Evolutionary conservation across 2,888 invertebrate species (phyloP).

Genomic region (Monoplex corrugatus): DNA sequence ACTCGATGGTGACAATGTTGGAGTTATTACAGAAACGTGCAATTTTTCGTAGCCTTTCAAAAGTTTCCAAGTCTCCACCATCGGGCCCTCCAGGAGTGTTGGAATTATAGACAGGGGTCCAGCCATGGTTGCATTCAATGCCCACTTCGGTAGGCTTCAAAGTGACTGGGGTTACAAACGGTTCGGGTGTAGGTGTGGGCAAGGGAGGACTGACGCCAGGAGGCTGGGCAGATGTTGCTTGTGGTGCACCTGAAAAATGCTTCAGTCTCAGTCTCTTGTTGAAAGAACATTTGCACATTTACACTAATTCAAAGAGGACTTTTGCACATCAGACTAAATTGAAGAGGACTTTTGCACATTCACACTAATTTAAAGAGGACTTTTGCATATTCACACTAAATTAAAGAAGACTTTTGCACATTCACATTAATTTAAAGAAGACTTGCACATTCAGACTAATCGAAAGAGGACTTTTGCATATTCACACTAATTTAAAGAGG

Average conservation of each 20-base stretch:
- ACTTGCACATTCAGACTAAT: no score
- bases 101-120: conserved; percentile 68
- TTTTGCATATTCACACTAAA: no score
- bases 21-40: conserved; percentile 66
- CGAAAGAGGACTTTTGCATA: no score
- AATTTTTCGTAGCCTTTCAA: conserved; percentile 61
- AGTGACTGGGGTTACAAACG: conserved; percentile 30
- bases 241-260: conserved; percentile 41
- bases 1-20: conserved; percentile 63
- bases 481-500: no score
- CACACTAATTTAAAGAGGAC: no score
- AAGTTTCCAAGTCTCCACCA: conserved; percentile 66
- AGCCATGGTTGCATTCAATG: conserved; percentile 66
- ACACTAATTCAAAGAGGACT: no score
- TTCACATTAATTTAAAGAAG: no score
- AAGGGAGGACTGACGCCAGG: conserved; percentile 38
- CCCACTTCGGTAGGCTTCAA: conserved; percentile 16
- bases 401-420: no score
- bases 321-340: no score
- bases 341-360: no score
- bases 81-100: conserved; percentile 59
- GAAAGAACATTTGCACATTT: no score
- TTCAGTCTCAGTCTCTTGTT: no score
- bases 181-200: conserved; percentile 32
- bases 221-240: conserved; percentile 48